Evolutionary conservation across 2,888 invertebrate species (phyloP), one percentile per base, ranked within the genome.

Genomic region (Bedellia somnulentella): DNA sequence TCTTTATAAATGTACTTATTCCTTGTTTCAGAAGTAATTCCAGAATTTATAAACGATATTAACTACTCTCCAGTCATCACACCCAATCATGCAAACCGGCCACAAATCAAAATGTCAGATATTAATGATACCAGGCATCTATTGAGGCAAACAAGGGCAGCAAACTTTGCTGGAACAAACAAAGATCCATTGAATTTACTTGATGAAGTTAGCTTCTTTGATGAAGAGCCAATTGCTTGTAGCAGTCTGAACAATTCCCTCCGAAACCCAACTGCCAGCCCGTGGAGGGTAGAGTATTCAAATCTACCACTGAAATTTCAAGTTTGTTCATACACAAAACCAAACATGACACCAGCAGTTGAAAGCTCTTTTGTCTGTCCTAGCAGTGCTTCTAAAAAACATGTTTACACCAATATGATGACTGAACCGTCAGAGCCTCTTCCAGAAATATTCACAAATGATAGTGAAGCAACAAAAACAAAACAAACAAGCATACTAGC

Each of bases 331-430:
- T 67, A 73, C 46, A 52, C 75, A 0, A 77, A 77, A 40, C 38
- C 76, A 5, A 67, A 76, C 34, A 73, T 77, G 77, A 77, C 77
- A 24, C 77, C 77, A 23, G 70, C 77, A 8, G 57, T 71, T 11
- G 76, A 76, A 36, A 54, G 61, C 32, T 75, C 75, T 4, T 75
- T 66, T 32, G 53, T 71, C 1, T 59, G 60, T 34, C 45, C 54
- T 6, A 16, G 24, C 25, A 54, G 55, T 41, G 60, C 61, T 15
- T 42, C 52, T 36, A 70, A 60, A 43, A 70, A 64, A 46, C 70
- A 73, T 63, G 64, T 75, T 1, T 75, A 71, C 35, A 71, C 71
- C 9, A 60, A 68, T 33, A 45, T 75, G 32, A 37, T 63, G 4
- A 39, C 49, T 11, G 48, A 57, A 30, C 32, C 37, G 9, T 42